Percentiles rank a stretch among this genome's conserved stretches.
Conservation (phyloP, 2,113 vertebrate genomes). For the Oncorhynchus tshawytscha region DNA sequence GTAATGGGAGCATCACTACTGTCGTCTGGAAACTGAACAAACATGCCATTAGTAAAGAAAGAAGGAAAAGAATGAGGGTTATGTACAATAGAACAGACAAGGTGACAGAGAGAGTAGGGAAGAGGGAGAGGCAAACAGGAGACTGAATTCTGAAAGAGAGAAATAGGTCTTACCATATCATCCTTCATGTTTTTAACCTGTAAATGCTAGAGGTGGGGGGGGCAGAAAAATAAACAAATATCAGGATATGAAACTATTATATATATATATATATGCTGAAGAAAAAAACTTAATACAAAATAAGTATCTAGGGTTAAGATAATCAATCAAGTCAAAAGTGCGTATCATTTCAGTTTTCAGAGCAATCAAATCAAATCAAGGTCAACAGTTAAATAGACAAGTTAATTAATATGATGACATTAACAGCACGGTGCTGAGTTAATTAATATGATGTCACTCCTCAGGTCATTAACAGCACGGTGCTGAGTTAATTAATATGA, state of each 20-base stretch:
- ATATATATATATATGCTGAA: not conserved
- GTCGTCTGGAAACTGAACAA: not conserved
- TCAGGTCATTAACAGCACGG: no score
- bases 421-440: no score
- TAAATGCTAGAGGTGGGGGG: slow-evolving; percentile 78
- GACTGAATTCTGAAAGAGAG: not conserved
- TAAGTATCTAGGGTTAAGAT: not conserved
- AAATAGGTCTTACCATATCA: slow-evolving; percentile 89
- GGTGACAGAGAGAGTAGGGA: not conserved
- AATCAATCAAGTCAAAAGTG: not conserved
- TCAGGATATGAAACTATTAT: slow-evolving; percentile 25
- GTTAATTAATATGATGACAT: no score
- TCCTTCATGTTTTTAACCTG: slow-evolving; percentile 94
- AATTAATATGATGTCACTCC: no score
- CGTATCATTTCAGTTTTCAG: no score
- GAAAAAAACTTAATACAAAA: slow-evolving; percentile 11
- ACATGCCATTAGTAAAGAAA: not conserved
- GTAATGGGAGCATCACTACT: not conserved
- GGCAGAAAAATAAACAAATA: slow-evolving; percentile 35
- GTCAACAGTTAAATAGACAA: no score
- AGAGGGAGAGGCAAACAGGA: not conserved
- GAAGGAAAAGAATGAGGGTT: not conserved
- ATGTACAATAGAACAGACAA: not conserved
- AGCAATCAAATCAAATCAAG: no score
- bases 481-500: no score